These are phyloP conservation scores for Lagorchestes hirsutus DNA, from an alignment of 2,797 vertebrate genomes.

Conservation along the genomic window DNA sequence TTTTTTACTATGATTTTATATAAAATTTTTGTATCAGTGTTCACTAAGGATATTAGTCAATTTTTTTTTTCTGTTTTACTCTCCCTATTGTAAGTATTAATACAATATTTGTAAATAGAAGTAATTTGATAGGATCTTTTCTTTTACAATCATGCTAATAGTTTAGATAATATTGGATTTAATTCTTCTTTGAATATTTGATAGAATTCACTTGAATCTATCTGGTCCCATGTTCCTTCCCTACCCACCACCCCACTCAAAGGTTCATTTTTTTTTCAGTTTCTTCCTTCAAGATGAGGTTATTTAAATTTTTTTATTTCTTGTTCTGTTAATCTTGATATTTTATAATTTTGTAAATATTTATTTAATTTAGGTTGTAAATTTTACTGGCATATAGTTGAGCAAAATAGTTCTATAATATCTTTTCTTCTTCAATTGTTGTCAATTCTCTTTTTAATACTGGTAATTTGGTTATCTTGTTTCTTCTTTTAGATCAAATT, in stretches of 20 bases:
- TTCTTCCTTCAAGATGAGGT: not conserved
- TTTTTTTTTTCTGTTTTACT: not conserved
- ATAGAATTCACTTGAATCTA: not conserved
- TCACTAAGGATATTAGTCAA: not conserved
- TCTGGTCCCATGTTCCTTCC: rapidly evolving
- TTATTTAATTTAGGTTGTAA: not conserved
- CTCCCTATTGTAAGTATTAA: not conserved
- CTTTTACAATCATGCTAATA: not conserved
- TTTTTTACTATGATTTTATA: not conserved
- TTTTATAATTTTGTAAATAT: not conserved
- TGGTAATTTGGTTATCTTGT: not conserved
- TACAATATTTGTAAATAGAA: not conserved
- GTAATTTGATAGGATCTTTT: not conserved
- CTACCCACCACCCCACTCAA: too few species aligned
- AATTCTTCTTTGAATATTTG: not conserved
- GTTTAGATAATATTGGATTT: not conserved
- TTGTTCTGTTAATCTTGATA: not conserved
- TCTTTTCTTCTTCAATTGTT: not conserved
- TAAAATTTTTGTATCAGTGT: not conserved
- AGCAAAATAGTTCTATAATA: not conserved
- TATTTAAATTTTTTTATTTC: not conserved
- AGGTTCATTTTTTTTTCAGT: not conserved
- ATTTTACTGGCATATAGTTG: not conserved
- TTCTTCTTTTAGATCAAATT: not conserved
- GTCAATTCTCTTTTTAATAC: not conserved